phyloP scores from a whole-genome alignment of 2,888 invertebrate species.

The Rhingia rostrata region DNA sequence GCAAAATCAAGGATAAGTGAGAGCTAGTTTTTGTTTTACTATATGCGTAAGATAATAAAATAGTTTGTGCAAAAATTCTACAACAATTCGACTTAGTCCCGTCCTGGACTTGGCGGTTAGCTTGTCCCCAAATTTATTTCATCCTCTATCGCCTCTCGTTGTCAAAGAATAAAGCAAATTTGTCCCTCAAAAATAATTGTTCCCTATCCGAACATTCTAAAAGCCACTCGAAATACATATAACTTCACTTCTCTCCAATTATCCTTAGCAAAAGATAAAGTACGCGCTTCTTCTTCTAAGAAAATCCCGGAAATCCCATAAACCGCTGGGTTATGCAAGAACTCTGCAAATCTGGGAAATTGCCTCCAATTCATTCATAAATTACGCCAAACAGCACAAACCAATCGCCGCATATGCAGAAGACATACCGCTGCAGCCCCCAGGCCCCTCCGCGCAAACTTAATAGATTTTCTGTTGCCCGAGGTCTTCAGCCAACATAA shows the following conservation, averaged over 20 bases:
- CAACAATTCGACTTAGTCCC: too few species aligned
- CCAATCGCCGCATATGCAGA: conserved; percentile 42
- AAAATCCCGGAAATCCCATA: conserved; percentile 48
- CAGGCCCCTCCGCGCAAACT: not conserved
- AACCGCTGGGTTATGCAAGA: conserved; percentile 46
- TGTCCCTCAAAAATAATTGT: too few species aligned
- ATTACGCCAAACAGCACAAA: conserved; percentile 41
- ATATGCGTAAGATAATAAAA: too few species aligned
- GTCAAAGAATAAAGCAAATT: too few species aligned
- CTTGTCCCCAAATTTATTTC: too few species aligned
- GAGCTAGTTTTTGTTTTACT: too few species aligned
- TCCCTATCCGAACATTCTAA: not conserved
- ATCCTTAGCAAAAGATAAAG: conserved; percentile 20
- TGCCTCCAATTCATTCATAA: conserved; percentile 58
- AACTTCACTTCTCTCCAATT: conserved; percentile 9
- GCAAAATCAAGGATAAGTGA: too few species aligned
- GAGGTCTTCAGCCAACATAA: conserved; percentile 12
- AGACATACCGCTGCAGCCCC: conserved; percentile 9
- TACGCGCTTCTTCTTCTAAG: not conserved
- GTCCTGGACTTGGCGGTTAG: too few species aligned
- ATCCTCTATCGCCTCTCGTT: too few species aligned
- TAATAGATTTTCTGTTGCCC: conserved; percentile 48
- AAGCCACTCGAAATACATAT: not conserved
- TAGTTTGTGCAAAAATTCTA: too few species aligned
- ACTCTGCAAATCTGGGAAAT: conserved; percentile 61